phyloP scores from a whole-genome alignment of 1,140 invertebrate genomes.

The Helicoverpa zea region DNA sequence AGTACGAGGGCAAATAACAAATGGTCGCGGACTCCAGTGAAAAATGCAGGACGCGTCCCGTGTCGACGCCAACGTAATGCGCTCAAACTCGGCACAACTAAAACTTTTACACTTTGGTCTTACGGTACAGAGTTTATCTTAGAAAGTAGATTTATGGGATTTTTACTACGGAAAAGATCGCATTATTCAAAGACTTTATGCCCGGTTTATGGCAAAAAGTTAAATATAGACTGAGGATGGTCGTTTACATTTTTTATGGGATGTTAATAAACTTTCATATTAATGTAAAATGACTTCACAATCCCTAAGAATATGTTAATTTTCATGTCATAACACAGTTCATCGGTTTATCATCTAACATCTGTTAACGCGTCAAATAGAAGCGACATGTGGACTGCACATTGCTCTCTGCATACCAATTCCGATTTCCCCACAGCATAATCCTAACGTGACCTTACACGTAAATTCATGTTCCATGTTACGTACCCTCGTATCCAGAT shows the following conservation, averaged over 20 bases:
- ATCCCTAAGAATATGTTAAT: no score
- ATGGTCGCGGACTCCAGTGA: constrained; percentile 46
- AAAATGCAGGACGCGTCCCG: constrained; percentile 51
- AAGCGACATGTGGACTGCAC: background rate
- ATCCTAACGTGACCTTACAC: constrained; percentile 8
- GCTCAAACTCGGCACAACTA: constrained; percentile 52
- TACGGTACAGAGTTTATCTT: constrained; percentile 62
- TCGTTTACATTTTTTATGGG: constrained; percentile 1
- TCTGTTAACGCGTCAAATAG: background rate
- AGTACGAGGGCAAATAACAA: constrained; percentile 43
- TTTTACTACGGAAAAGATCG: constrained; percentile 56
- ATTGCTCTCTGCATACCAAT: background rate
- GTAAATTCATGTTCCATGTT: constrained; percentile 44
- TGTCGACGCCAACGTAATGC: constrained; percentile 49
- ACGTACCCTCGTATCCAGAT: constrained; percentile 39
- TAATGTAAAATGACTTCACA: no score
- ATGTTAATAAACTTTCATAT: background rate
- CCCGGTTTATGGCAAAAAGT: constrained; percentile 37
- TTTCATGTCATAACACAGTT: background rate
- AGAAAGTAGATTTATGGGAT: constrained; percentile 61
- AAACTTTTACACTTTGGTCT: constrained; percentile 57
- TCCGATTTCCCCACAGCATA: background rate
- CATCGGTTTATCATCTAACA: background rate
- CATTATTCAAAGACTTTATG: constrained; percentile 53
- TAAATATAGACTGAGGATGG: background rate